Evolutionary conservation across 2,113 vertebrate species (phyloP), one percentile per base, ranked within the genome.

Genomic region (Forbesichthys papilliferus): DNA sequence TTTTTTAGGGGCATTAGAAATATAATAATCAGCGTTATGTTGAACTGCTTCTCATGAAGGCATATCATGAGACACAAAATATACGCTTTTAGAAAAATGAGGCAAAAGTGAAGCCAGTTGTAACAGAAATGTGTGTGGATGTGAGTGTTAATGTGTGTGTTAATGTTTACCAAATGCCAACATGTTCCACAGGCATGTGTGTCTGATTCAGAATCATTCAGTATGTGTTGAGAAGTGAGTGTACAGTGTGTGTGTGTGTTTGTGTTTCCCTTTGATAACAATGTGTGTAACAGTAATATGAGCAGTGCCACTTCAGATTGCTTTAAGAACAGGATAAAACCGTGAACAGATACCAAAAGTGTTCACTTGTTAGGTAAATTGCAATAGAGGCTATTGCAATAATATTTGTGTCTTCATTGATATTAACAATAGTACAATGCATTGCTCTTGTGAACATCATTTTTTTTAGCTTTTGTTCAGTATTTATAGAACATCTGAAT

Each of bases 1-100:
- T 86, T 85, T 79, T 73, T 51, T 64, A 77, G 88, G 27, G 27
- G 27, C 27, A 88, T 87, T 88, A 80, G 12, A 72, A 82, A 67
- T 71, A 11, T 67, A 79, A 69, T 80, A 87, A 87, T 78, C 74
- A 48, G 78, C 61, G 78, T 73, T 58, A 61, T 66, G 11, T 48
- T 78, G 70, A 75, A 69, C 48, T 72, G 14, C 47, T 54, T 66
- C 47, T 55, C 48, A 55, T 49, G 11, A 47, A n/a, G 14, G n/a
- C 59, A 56, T 9, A 60, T 34, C 65, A 75, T 81, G 75, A 51
- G 49, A 78, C 33, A 60, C 48, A 75, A 57, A 3, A 58, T 18
- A 47, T 54, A 51, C 42, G 34, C 33, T 12, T 0, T 14, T 42
- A 47, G 12, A 74, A 71, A n/a, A 46, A 68, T 3, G 1, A 9